These are phyloP conservation scores for Chaenodraco wilsoni DNA, from an alignment of 2,797 vertebrate genomes.

Conservation along the genomic window DNA sequence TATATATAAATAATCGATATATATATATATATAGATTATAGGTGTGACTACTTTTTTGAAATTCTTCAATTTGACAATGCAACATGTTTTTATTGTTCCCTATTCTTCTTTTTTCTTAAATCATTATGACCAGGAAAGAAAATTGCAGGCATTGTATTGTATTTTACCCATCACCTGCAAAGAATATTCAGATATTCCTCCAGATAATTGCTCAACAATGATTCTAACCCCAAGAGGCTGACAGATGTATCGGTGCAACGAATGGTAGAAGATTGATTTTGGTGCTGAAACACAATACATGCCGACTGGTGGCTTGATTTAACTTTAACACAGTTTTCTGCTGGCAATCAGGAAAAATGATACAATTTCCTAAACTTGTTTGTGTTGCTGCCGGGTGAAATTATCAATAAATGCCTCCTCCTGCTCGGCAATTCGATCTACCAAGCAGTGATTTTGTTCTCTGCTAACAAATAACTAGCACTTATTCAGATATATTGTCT, in stretches of 20 bases:
- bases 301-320: background rate
- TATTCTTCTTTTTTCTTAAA: background rate
- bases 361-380: background rate
- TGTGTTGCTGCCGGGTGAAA: constrained; percentile 1
- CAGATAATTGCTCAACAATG: constrained; percentile 1
- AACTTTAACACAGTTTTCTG: background rate
- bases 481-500: background rate
- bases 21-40: background rate
- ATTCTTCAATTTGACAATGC: background rate
- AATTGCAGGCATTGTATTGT: no score
- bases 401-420: constrained; percentile 11
- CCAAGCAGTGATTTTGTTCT: background rate
- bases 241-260: background rate
- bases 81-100: background rate
- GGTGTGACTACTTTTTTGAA: background rate
- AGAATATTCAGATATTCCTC: background rate
- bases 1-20: no score
- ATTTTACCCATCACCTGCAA: background rate
- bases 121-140: background rate
- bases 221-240: background rate
- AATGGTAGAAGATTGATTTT: constrained; percentile 22
- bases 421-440: background rate
- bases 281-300: constrained; percentile 19
- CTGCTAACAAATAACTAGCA: background rate
- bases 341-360: constrained; percentile 8